phyloP scores from a whole-genome alignment of 2,888 invertebrate genomes.

The Cephus pygmeus region DNA sequence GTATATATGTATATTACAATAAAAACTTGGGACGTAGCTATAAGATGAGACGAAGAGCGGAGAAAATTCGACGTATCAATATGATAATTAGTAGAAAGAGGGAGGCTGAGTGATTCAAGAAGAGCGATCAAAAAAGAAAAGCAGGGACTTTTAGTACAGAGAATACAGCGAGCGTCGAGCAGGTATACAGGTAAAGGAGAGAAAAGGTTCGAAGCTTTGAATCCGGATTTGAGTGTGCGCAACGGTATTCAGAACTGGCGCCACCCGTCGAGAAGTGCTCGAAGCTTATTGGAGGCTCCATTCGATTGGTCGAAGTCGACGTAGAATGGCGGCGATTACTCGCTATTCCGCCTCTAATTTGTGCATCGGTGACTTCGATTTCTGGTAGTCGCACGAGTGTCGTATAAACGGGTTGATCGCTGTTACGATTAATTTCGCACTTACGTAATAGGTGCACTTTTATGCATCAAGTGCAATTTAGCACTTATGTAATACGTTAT shows the following conservation, averaged over 20 bases:
- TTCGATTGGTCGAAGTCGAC: slow-evolving; percentile 14
- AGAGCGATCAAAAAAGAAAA: slow-evolving; percentile 8
- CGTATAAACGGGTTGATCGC: not conserved
- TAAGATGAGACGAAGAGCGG: not conserved
- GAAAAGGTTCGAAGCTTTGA: slow-evolving; percentile 3
- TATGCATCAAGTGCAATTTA: too few relatives aligned
- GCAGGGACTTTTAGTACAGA: not conserved
- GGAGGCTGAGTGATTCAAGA: slow-evolving; percentile 2
- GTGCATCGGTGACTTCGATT: not conserved
- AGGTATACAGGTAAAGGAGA: slow-evolving; percentile 6
- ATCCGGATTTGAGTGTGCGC: slow-evolving; percentile 7
- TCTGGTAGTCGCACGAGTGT: not conserved
- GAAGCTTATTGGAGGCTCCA: slow-evolving; percentile 23
- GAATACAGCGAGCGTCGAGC: not conserved
- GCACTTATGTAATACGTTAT: too few relatives aligned
- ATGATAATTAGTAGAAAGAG: slow-evolving; percentile 23
- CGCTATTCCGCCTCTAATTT: not conserved
- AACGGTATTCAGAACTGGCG: slow-evolving; percentile 13
- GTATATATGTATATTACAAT: not conserved
- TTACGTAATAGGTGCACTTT: too few relatives aligned
- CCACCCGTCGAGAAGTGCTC: slow-evolving; percentile 20
- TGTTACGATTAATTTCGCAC: not conserved
- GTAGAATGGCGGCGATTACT: slow-evolving; percentile 19
- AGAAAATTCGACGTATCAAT: slow-evolving; percentile 13
- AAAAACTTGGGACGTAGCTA: not conserved